Evolutionary conservation across 1,140 invertebrate genomes (phyloP).

Genomic region (Macrobrachium rosenbergii): DNA sequence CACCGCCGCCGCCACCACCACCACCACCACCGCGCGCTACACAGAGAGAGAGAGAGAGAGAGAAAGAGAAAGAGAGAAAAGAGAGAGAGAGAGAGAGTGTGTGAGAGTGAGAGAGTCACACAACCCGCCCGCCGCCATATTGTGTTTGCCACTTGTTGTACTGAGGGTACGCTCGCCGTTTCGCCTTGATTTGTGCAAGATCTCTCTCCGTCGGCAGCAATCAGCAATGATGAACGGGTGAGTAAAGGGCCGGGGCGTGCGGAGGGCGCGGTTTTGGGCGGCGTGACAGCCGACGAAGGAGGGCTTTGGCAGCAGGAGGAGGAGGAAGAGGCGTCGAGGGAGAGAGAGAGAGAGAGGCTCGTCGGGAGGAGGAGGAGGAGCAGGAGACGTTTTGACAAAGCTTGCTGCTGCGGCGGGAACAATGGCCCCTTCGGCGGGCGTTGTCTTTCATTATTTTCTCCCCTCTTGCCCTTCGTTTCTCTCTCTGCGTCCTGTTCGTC

Average conservation of each 20-base stretch:
- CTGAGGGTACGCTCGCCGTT: slow-evolving; percentile 45
- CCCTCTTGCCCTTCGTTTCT: too few species aligned
- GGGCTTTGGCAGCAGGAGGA: too few species aligned
- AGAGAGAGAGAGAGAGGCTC: neutral
- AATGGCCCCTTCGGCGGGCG: slow-evolving; percentile 9
- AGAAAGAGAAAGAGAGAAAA: neutral
- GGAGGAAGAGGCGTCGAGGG: neutral
- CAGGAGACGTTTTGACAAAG: neutral
- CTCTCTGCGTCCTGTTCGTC: neutral
- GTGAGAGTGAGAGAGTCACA: too few species aligned
- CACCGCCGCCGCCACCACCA: too few species aligned
- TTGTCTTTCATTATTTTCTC: too few species aligned
- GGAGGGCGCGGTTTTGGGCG: neutral
- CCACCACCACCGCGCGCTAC: too few species aligned
- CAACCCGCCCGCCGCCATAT: slow-evolving; percentile 45
- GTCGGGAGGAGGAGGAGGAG: neutral
- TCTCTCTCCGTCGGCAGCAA: slow-evolving; percentile 36
- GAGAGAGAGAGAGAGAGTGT: neutral
- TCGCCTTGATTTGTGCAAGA: slow-evolving; percentile 56
- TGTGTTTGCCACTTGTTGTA: slow-evolving; percentile 61
- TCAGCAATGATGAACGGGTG: slow-evolving; percentile 60
- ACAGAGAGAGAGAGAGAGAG: too few species aligned
- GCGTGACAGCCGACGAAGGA: too few species aligned
- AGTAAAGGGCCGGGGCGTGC: slow-evolving; percentile 15
- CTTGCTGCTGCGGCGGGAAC: slow-evolving; percentile 40